Conservation (phyloP, 2,888 invertebrate genomes). For the Dendrolimus houi region DNA sequence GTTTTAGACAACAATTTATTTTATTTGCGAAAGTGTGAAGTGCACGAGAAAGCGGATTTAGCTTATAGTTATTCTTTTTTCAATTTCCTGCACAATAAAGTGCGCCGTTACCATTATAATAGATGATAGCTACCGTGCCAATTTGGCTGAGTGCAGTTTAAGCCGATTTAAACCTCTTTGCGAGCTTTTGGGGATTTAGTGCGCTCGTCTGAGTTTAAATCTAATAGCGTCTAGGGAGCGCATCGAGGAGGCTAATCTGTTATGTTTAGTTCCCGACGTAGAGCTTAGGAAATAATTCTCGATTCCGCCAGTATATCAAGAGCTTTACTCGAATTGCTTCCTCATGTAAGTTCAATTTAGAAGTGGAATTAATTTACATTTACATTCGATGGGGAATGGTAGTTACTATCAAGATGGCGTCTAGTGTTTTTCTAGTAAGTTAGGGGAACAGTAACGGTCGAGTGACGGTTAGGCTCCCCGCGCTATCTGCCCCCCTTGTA, state of each 20-base stretch:
- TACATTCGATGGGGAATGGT: conserved; percentile 36
- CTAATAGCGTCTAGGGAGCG: conserved; percentile 45
- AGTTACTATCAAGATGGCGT: conserved; percentile 57
- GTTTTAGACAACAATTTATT: conserved; percentile 41
- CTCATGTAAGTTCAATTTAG: conserved; percentile 39
- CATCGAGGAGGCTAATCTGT: conserved; percentile 47
- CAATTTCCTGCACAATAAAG: conserved; percentile 39
- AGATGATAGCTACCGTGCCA: conserved; percentile 23
- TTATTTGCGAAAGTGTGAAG: conserved; percentile 51
- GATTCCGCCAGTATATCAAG: conserved; percentile 22
- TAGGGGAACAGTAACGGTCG: conserved; percentile 74
- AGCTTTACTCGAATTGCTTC: conserved; percentile 40
- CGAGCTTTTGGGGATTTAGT: conserved; percentile 43
- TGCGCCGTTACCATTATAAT: conserved; percentile 16
- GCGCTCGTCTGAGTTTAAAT: conserved; percentile 36
- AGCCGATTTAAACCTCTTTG: conserved; percentile 42
- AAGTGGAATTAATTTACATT: conserved; percentile 39
- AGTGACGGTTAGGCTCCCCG: conserved; percentile 73
- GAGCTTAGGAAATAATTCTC: conserved; percentile 37
- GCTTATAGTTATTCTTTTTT: conserved; percentile 22
- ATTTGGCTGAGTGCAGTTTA: conserved; percentile 44
- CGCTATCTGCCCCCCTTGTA: conserved; percentile 75
- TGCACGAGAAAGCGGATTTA: conserved; percentile 50
- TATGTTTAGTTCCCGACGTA: conserved; percentile 38
- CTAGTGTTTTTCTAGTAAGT: conserved; percentile 70